phyloP scores from a whole-genome alignment of 2,113 vertebrate species.

The Collichthys lucidus region DNA sequence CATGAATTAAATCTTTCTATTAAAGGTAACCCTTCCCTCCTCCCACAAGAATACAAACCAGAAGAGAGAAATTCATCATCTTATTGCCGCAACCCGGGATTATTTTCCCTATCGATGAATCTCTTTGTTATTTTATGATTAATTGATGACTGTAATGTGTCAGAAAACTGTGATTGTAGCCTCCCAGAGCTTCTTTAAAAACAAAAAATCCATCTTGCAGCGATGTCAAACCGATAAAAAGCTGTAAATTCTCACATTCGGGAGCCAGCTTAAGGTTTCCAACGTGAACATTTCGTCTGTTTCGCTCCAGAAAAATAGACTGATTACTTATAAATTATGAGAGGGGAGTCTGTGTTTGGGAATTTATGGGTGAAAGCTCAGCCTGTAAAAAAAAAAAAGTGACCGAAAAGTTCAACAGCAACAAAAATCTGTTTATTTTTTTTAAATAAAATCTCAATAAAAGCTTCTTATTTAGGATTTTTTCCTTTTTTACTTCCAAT shows the following conservation, averaged over 20 bases:
- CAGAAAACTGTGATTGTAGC: neutral
- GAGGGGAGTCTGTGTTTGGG: neutral
- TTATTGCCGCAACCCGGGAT: neutral
- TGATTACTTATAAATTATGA: neutral
- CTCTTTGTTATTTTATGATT: neutral
- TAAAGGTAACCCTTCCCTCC: constrained; percentile 59
- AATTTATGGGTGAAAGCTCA: neutral
- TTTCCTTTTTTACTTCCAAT: neutral
- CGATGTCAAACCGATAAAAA: neutral
- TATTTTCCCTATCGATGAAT: neutral
- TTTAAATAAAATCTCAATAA: neutral
- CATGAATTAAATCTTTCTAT: constrained; percentile 70
- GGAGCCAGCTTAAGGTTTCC: neutral
- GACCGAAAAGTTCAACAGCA: neutral
- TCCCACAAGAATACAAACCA: constrained; percentile 55
- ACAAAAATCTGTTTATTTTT: neutral
- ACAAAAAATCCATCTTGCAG: neutral
- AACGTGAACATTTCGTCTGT: neutral
- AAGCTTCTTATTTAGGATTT: neutral
- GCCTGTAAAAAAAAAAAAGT: neutral
- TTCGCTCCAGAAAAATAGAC: neutral
- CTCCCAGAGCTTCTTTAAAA: neutral
- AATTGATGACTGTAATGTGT: neutral
- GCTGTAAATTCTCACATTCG: neutral
- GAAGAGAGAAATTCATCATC: neutral